These are phyloP conservation scores for Oreortyx pictus DNA, from an alignment of 2,797 vertebrate genomes.

Conservation along the genomic window DNA sequence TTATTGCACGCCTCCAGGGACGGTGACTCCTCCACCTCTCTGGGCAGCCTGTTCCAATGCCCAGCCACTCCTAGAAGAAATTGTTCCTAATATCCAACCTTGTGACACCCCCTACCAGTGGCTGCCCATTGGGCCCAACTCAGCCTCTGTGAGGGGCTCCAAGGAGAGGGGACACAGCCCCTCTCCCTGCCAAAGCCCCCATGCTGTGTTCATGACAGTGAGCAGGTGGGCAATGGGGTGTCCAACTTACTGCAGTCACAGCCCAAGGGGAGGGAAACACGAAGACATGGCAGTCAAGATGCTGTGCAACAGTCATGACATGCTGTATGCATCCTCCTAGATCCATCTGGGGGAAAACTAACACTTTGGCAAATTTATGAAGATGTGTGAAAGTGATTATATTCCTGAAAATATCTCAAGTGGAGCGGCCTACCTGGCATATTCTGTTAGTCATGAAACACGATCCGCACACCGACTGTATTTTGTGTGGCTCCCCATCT, in stretches of 20 bases:
- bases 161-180: neutral
- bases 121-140: neutral
- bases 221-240: neutral
- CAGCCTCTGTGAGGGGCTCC: neutral
- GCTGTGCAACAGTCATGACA: slow-evolving; percentile 53
- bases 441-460: slow-evolving; percentile 81
- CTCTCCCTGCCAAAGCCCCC: neutral
- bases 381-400: slow-evolving; percentile 79
- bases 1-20: too few relatives aligned
- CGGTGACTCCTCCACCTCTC: too few relatives aligned
- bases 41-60: too few relatives aligned
- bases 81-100: neutral
- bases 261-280: neutral
- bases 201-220: neutral
- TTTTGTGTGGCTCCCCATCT: slow-evolving; percentile 81
- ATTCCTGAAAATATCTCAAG: slow-evolving; percentile 77
- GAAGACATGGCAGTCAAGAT: slow-evolving; percentile 26
- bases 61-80: too few relatives aligned
- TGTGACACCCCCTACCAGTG: neutral
- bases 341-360: slow-evolving; percentile 63
- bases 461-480: slow-evolving; percentile 73
- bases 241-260: neutral
- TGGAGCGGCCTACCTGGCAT: slow-evolving; percentile 75
- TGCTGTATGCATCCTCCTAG: slow-evolving; percentile 35
- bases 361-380: slow-evolving; percentile 71